Evolutionary conservation across 2,113 vertebrate species (phyloP), one percentile per base, ranked within the genome.

Genomic region (Entelurus aequoreus): DNA sequence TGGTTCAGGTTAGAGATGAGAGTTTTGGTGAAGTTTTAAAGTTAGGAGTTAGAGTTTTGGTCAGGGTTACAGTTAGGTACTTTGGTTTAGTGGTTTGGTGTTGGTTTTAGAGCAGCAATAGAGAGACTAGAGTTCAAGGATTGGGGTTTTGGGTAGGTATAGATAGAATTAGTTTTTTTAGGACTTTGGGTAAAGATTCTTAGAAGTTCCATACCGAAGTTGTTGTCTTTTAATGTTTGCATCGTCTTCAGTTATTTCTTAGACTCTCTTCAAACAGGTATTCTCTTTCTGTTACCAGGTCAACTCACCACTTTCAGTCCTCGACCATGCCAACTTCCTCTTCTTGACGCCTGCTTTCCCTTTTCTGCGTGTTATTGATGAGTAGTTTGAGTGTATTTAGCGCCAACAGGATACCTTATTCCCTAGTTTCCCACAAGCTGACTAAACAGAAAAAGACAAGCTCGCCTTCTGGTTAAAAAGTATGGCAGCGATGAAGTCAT

Each of bases 401-500:
- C n/a, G 11, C 8, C n/a, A 40, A 55, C 13, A 56, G 37, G 37
- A 16, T n/a, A 16, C 38, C 16, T 56, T 40, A 46, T 46, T 84
- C 69, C 59, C 2, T 56, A 60, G 59, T n/a, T n/a, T 46, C 70
- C 71, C 51, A 46, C 68, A 70, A 64, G 72, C 67, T 72, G 79
- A 80, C 75, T 77, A 72, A 78, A 78, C 68, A 79, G 46, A 44
- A 3, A 11, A 28, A 28, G 21, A 28, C 42, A 46, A 12, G 42
- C 10, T 46, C 1, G 5, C 42, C 11, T 46, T 11, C 61, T 21
- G 55, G 6, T 62, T 74, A 69, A 76, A 70, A 70, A 73, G 75
- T n/a, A 50, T n/a, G 13, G 53, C 59, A 66, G 63, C 77, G 80
- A 84, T 83, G 77, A 80, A 81, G 55, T 70, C 69, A 69, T 77